Base-by-base conservation (phyloP, 2,888 invertebrate genomes). In the Nomada ferruginata region DNA sequence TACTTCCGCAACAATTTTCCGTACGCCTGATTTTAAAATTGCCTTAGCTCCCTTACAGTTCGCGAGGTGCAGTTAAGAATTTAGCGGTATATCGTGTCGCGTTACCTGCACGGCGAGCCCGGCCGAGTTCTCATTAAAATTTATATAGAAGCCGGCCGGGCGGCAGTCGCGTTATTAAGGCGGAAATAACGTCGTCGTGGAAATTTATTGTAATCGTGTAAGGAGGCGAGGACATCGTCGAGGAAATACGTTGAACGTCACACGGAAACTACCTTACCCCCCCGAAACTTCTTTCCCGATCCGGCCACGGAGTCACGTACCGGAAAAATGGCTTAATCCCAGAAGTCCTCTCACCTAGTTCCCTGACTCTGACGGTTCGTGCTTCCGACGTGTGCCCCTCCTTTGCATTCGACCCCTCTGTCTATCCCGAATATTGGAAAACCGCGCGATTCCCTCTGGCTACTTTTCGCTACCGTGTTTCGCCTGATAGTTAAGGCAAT, bases 271-370 rank as follows among this genome's bases (percentile, higher is more conserved):
- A 65, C 64, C 70, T 20, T 79, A 13, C 47, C 59, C 47, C 73
- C 76, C 50, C 73, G 64, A 79, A 69, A 76, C 73, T 80, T 79
- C 83, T 79, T 79, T 83, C 77, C 64, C 74, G 78, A 82, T 75
- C 74, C 72, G 72, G 71, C 70, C 71, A 71, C 75, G 64, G 63
- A 77, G 83, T 86, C 86, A 86, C 86, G 86, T 86, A 87, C 70
- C 87, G 85, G 83, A 83, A 83, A 83, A 83, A 83, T 83, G 83
- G 83, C 88, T 87, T 87, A 87, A 87, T 87, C 88, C 88, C 86
- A 85, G 79, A 85, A 81, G 83, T 88, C 84, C 79, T 82, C 84
- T 84, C 82, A 84, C 82, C 81, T 76, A 85, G 76, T 88, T 88
- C 83, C 85, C 86, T 78, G 79, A 61, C 65, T 68, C 74, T 78